Percentiles rank a stretch among this genome's conserved stretches.
phyloP scores from a whole-genome alignment of 2,888 invertebrate genomes.

The Monoplex corrugatus region DNA sequence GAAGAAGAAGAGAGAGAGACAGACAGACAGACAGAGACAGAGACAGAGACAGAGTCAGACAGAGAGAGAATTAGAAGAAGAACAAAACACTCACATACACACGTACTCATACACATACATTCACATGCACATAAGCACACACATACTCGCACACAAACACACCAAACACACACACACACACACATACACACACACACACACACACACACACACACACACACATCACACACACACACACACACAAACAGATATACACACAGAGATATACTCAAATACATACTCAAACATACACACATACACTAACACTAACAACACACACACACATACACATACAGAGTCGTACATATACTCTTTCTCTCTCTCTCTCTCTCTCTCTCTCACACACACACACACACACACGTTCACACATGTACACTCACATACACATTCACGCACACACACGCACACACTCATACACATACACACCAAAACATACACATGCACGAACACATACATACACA shows the following conservation, averaged over 20 bases:
- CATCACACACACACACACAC: too few species aligned
- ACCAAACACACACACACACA: background rate
- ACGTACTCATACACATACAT: too few species aligned
- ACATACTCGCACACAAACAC: too few species aligned
- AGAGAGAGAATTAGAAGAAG: too few species aligned
- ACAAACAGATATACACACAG: too few species aligned
- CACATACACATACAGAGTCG: background rate
- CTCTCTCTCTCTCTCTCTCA: background rate
- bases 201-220: too few species aligned
- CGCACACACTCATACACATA: constrained; percentile 38
- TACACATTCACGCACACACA: constrained; percentile 34
- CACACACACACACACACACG: background rate
- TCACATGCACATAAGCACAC: too few species aligned
- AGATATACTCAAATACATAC: background rate
- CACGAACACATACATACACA: constrained; percentile 27
- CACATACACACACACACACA: background rate
- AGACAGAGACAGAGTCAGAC: too few species aligned
- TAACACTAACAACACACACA: background rate
- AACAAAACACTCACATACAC: too few species aligned
- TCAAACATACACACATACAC: background rate
- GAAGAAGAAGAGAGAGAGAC: too few species aligned
- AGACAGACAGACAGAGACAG: too few species aligned
- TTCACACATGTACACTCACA: background rate
- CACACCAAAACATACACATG: constrained; percentile 33
- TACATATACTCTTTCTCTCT: too few species aligned